Evolutionary conservation across 2,113 vertebrate genomes (phyloP).

Genomic region (Ariopsis seemanni): DNA sequence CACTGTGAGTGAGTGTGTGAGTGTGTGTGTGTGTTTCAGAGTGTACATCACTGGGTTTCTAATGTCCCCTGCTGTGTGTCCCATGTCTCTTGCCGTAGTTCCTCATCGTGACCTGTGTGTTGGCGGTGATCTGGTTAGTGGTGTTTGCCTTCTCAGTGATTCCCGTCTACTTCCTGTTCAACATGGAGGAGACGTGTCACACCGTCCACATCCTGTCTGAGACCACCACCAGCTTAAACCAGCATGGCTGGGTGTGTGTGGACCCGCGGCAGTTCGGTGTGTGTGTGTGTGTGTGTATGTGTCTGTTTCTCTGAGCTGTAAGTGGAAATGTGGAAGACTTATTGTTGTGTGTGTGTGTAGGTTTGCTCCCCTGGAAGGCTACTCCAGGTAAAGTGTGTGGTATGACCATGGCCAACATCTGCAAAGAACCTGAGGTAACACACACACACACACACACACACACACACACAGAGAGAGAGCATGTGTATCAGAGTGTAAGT

Average conservation of each 20-base stretch:
- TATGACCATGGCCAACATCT: constrained; percentile 88
- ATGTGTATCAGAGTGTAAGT: neutral
- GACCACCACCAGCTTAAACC: constrained; percentile 83
- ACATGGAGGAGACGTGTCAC: constrained; percentile 93
- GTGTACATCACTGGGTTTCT: neutral
- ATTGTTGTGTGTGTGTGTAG: constrained; percentile 63
- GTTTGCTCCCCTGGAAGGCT: constrained; percentile 92
- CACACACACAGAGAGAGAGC: neutral
- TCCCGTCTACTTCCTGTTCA: constrained; percentile 95
- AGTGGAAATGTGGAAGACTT: neutral
- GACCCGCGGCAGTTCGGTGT: constrained; percentile 94
- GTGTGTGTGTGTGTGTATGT: constrained; percentile 3
- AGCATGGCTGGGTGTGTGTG: constrained; percentile 83
- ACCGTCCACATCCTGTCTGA: constrained; percentile 88
- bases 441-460: constrained; percentile 17
- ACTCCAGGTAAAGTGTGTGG: constrained; percentile 92
- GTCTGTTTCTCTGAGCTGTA: constrained; percentile 1
- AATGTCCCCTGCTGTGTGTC: neutral
- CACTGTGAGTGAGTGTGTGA: constrained; percentile 80
- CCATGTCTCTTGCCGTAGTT: constrained; percentile 76
- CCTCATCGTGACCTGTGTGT: constrained; percentile 90
- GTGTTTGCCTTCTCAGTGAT: constrained; percentile 90
- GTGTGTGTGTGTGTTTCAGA: neutral
- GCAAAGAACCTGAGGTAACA: constrained; percentile 92
- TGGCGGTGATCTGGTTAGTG: constrained; percentile 90